Base-by-base conservation (phyloP, 2,888 invertebrate genomes). In the Melinaea marsaeus region DNA sequence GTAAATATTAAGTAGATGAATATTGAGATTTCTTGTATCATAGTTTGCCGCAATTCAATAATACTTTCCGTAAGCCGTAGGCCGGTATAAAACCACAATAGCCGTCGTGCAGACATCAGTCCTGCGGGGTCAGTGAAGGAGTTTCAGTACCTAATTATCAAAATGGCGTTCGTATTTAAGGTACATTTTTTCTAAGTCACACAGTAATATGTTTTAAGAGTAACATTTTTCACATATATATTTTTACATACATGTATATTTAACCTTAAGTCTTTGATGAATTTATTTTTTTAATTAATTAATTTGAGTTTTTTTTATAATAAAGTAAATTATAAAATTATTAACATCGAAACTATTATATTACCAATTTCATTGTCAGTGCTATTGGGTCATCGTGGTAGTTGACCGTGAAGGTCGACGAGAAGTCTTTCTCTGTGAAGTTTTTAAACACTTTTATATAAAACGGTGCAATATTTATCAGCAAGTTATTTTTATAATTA, bases 21-120 rank as follows among this genome's bases (percentile, higher is more conserved):
- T 80, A 88, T 84, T 84, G 84, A 86, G 86, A 89, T 88, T 85
- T 85, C 87, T 90, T 88, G 88, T 86, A 87, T 86, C 88, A 88
- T 88, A 86, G 82, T 81, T 81, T 85, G 85, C 83, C 69, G 88
- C 88, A 90, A 89, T 79, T 78, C 74, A 76, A 79, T 83, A 82
- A 86, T 80, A 86, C 76, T 83, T 77, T 79, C 77, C 74, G 79
- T 79, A 79, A 79, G 80, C 75, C 63, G 56, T 51, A 51, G 51
- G 75, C 71, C 64, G 78, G 78, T 90, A 90, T 90, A 90, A 84
- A 90, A 88, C 84, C 83, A 80, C 83, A 80, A 80, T 75, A 73
- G 70, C 78, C 68, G 72, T 69, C 67, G 71, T 71, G 67, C 69
- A 69, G 74, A 62, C 72, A 78, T 78, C 88, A 90, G 89, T 90